These are phyloP conservation scores for Acanthoscelides obtectus DNA, from an alignment of 2,888 invertebrate species.

Conservation along the genomic window DNA sequence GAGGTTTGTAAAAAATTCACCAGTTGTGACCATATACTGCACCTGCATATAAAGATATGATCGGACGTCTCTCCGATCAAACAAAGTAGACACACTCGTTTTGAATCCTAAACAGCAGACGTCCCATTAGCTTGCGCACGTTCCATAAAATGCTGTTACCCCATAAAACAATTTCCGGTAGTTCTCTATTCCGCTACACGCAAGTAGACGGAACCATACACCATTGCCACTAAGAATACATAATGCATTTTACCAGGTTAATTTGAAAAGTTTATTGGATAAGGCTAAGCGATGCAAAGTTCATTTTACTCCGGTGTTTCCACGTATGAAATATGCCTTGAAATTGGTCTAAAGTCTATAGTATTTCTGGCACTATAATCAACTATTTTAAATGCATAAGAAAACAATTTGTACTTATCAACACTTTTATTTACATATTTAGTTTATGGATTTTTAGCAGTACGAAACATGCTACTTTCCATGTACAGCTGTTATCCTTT, in stretches of 20 bases:
- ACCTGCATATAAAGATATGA: not conserved
- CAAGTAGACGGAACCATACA: not conserved
- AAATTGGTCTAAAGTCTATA: too few relatives aligned
- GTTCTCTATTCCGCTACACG: not conserved
- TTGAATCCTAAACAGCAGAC: not conserved
- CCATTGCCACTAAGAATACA: not conserved
- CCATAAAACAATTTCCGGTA: not conserved
- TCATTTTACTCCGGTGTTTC: too few relatives aligned
- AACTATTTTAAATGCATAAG: too few relatives aligned
- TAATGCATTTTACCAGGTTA: not conserved
- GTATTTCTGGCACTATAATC: too few relatives aligned
- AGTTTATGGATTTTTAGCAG: too few relatives aligned
- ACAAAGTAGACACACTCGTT: not conserved
- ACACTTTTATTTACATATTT: too few relatives aligned
- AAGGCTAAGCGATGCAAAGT: not conserved
- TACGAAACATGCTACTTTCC: too few relatives aligned
- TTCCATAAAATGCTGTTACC: not conserved
- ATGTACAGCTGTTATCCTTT: too few relatives aligned
- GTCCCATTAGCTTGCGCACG: not conserved
- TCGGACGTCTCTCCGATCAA: not conserved
- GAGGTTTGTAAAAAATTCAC: too few relatives aligned
- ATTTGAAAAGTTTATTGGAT: not conserved
- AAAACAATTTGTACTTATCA: too few relatives aligned
- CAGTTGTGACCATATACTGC: too few relatives aligned
- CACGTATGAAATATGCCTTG: too few relatives aligned